Percentiles rank a stretch among this genome's conserved stretches.
These are phyloP conservation scores for Xenus cinereus DNA, from an alignment of 2,113 vertebrate genomes.

Conservation along the genomic window DNA sequence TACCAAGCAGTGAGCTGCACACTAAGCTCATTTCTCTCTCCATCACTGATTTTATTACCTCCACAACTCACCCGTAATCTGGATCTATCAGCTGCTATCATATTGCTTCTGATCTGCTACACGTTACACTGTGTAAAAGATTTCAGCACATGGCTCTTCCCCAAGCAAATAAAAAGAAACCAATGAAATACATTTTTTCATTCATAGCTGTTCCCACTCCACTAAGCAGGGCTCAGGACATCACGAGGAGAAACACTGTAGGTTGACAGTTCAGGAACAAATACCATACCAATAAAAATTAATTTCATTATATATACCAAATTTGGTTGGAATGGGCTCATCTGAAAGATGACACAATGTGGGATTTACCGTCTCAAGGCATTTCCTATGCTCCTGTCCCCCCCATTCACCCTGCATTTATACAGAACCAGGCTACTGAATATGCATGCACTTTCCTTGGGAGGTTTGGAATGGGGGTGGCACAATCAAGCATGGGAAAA, in stretches of 20 bases:
- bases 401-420: background rate
- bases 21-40: background rate
- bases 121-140: background rate
- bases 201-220: background rate
- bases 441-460: background rate
- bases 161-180: background rate
- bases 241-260: background rate
- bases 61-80: background rate
- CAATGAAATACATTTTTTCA: background rate
- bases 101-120: background rate
- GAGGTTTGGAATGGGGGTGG: background rate
- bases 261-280: background rate
- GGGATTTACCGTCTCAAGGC: background rate
- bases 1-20: background rate
- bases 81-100: background rate
- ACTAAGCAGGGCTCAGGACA: background rate
- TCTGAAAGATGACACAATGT: background rate
- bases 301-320: background rate
- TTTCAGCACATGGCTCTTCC: background rate
- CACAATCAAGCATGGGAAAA: background rate
- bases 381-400: background rate
- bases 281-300: background rate
- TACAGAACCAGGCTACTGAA: background rate
- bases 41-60: slow-evolving; percentile 33
- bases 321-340: background rate